Conservation (phyloP, 1,140 invertebrate species). For the Drosophila willistoni region DNA sequence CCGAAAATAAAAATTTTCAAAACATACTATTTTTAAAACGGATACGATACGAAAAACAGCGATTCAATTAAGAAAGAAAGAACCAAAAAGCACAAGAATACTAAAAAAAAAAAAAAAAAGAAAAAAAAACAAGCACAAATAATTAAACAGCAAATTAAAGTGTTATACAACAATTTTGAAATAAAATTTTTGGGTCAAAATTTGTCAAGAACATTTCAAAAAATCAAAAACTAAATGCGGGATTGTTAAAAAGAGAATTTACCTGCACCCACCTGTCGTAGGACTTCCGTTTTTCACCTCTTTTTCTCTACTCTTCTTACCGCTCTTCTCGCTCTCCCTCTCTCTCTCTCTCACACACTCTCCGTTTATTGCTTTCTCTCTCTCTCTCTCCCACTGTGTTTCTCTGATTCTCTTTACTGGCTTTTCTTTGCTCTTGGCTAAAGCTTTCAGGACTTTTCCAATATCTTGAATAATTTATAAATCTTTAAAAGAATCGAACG, state of each 20-base stretch:
- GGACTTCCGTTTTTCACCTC: conserved; percentile 1
- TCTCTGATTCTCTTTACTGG: conserved; percentile 11
- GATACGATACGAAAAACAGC: conserved; percentile 68
- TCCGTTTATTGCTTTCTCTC: not conserved
- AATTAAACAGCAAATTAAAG: conserved; percentile 79
- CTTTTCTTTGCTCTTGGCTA: not conserved
- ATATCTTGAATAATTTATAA: not conserved
- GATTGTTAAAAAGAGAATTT: not conserved
- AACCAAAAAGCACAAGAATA: conserved; percentile 33
- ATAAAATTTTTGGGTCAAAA: conserved; percentile 2
- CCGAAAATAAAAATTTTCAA: conserved; percentile 79
- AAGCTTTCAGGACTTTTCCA: not conserved
- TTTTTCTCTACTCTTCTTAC: not conserved
- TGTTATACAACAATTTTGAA: conserved; percentile 73
- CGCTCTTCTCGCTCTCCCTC: conserved; percentile 23
- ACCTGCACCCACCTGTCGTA: conserved; percentile 37
- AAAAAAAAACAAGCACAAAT: conserved; percentile 63
- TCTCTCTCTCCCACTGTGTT: not conserved
- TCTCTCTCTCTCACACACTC: conserved; percentile 13
- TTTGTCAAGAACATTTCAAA: not conserved
- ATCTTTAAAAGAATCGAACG: not conserved
- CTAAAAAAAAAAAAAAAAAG: conserved; percentile 42
- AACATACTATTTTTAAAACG: conserved; percentile 81
- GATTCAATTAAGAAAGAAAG: conserved; percentile 50
- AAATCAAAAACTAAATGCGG: not conserved